A percentile compares a stretch with the other conserved stretches of the same genome.
These are phyloP conservation scores for Nephrotoma appendiculata DNA, from an alignment of 2,888 invertebrate genomes.

Conservation along the genomic window DNA sequence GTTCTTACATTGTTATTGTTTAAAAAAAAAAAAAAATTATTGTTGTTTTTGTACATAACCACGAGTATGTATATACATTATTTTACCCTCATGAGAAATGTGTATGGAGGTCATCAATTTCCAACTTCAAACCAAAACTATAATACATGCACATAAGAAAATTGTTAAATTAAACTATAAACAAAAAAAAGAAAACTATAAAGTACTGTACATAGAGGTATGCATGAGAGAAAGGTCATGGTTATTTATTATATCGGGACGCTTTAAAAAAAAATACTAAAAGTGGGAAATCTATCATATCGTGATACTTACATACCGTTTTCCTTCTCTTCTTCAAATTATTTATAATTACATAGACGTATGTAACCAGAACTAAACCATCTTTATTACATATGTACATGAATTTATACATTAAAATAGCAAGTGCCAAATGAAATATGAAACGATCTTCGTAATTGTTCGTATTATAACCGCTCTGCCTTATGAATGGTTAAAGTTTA, in stretches of 20 bases:
- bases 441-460: background rate
- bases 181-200: background rate
- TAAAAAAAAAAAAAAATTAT: too few relatives aligned
- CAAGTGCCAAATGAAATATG: background rate
- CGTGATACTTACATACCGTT: background rate
- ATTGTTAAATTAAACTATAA: background rate
- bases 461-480: background rate
- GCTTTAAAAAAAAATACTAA: background rate
- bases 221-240: slow-evolving; percentile 7
- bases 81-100: slow-evolving; percentile 8
- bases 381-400: background rate
- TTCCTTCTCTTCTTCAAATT: background rate
- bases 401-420: background rate
- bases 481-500: slow-evolving; percentile 1
- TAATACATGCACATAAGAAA: background rate
- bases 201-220: background rate
- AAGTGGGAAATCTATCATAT: background rate
- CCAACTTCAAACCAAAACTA: background rate
- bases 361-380: background rate
- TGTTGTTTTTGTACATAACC: background rate
- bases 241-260: background rate
- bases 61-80: background rate
- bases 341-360: background rate
- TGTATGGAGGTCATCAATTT: slow-evolving; percentile 10
- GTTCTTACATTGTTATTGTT: background rate